Percentiles rank a stretch among this genome's conserved stretches.
phyloP scores from a whole-genome alignment of 2,113 vertebrate species.

The Actenoides lindsayi region DNA sequence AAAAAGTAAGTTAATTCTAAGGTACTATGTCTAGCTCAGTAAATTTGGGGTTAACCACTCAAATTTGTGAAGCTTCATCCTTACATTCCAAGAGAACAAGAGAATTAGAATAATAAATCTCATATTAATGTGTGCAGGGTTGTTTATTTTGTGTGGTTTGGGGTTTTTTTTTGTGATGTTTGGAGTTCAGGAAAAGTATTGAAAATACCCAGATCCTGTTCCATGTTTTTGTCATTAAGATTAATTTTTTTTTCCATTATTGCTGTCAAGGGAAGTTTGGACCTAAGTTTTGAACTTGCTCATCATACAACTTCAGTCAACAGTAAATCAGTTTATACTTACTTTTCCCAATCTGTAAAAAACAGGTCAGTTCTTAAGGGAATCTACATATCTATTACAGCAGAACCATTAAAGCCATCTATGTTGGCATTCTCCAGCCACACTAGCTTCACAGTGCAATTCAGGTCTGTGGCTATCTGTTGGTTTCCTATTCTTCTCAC shows the following conservation, averaged over 20 bases:
- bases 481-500: neutral
- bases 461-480: neutral
- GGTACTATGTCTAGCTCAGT: neutral
- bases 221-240: neutral
- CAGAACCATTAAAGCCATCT: neutral
- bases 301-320: neutral
- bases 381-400: neutral
- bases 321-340: neutral
- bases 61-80: neutral
- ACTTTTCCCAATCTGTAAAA: neutral
- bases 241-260: no score
- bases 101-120: neutral
- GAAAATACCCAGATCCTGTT: neutral
- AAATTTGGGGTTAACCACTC: neutral
- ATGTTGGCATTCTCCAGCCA: neutral
- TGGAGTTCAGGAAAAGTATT: neutral
- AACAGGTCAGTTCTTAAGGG: neutral
- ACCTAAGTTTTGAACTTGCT: neutral
- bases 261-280: neutral
- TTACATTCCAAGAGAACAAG: neutral
- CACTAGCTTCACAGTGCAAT: neutral
- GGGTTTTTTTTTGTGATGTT: rapidly evolving
- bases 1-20: neutral
- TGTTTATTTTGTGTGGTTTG: neutral
- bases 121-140: neutral